Base-by-base conservation (phyloP, 37 sponge, comb jelly and placozoan species). In the Geodia barretti region DNA sequence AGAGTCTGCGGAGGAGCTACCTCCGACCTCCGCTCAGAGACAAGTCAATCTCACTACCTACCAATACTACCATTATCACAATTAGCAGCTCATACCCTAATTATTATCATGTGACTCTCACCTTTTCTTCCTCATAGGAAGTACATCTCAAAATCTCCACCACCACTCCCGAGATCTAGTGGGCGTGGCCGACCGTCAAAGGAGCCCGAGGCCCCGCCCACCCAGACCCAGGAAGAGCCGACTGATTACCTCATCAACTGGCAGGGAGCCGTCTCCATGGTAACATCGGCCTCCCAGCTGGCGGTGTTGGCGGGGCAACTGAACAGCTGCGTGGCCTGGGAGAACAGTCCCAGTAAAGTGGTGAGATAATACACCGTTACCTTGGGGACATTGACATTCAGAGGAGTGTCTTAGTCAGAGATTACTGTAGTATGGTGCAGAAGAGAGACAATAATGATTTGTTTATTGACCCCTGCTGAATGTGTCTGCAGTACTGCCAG, bases 1-100 rank as follows among this genome's bases (percentile, higher is more conserved):
- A 38, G 4, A 42, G 64, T 30, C 71, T 95, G 0, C 85, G 87
- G 36, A 72, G 91, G 26, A 70, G 80, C 43, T 90, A 88, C 62
- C 76, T 97, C 64, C 95, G 95, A 59, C 95, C 95, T 19, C 98
- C 98, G 0, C 83, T 97, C 41, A 72, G 81, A 77, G 91, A 95
- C 20, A 68, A 37, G 84, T 77, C 24, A 75, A n/a, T n/a, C n/a
- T n/a, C n/a, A n/a, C n/a, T n/a, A n/a, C 60, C 60, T 21, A 21
- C 20, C 60, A 14, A 21, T 59, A 21, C 60, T 21, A 20, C 20
- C 60, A 59, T 21, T 47, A 47, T 47, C 54, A 47, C 54, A 47
- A 47, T 47, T 7, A 17, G 54, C n/a, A n/a, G n/a, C n/a, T n/a
- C n/a, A n/a, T n/a, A n/a, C n/a, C n/a, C n/a, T n/a, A n/a, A n/a